These are phyloP conservation scores for Hyles vespertilio DNA, from an alignment of 1,140 invertebrate species.

Conservation along the genomic window DNA sequence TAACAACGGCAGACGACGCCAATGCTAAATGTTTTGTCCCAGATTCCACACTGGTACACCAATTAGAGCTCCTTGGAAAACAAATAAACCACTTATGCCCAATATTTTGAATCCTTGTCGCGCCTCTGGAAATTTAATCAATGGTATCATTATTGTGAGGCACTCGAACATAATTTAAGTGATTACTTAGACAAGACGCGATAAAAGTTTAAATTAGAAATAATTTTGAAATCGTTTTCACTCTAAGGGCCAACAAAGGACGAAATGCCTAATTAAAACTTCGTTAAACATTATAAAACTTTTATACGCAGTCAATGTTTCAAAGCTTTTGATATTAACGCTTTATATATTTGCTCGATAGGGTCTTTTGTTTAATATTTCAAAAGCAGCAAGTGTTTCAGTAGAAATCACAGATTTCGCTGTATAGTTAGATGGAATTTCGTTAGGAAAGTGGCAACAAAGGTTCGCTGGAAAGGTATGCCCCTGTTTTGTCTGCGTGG, in stretches of 20 bases:
- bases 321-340: background rate
- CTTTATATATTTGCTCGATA: background rate
- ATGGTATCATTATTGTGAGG: background rate
- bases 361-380: too few relatives aligned
- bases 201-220: conserved; percentile 23
- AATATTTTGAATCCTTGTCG: conserved; percentile 33
- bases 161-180: conserved; percentile 10
- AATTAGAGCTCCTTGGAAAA: conserved; percentile 31
- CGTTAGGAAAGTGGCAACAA: too few relatives aligned
- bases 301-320: conserved; percentile 7
- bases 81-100: conserved; percentile 34
- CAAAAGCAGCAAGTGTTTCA: too few relatives aligned
- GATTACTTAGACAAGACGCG: conserved; percentile 7
- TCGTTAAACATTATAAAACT: conserved; percentile 18
- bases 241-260: conserved; percentile 16
- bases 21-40: conserved; percentile 41
- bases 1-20: conserved; percentile 47
- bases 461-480: too few relatives aligned
- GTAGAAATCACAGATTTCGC: too few relatives aligned
- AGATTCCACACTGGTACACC: conserved; percentile 45
- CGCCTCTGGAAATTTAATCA: conserved; percentile 31
- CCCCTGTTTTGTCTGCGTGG: background rate
- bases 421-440: too few relatives aligned
- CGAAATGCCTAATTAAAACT: conserved; percentile 21
- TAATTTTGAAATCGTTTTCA: conserved; percentile 20